Conservation (phyloP, 2,888 invertebrate genomes). For the Peribatodes rhomboidaria region DNA sequence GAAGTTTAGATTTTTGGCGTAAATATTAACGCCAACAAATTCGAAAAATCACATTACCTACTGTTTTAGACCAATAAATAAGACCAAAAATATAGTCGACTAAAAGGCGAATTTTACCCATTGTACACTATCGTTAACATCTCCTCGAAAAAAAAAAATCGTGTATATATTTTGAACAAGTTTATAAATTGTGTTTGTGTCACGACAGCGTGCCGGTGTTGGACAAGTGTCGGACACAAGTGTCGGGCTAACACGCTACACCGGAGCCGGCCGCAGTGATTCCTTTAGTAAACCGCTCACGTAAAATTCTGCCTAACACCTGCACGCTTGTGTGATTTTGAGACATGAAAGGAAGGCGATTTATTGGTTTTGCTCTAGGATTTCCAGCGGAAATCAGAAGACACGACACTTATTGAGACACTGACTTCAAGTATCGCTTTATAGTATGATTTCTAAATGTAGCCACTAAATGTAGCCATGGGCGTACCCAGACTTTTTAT, state of each 20-base stretch:
- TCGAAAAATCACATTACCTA: too few relatives aligned
- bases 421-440: too few relatives aligned
- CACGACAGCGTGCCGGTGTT: constrained; percentile 27
- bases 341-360: constrained; percentile 15
- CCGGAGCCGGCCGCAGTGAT: constrained; percentile 60
- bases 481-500: too few relatives aligned
- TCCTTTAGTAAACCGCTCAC: constrained; percentile 76
- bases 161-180: constrained; percentile 29
- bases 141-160: neutral
- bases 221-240: constrained; percentile 14
- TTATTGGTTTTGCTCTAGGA: neutral
- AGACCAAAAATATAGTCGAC: neutral
- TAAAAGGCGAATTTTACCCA: neutral
- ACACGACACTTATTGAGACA: too few relatives aligned
- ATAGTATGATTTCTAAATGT: too few relatives aligned
- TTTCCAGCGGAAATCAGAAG: too few relatives aligned
- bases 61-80: too few relatives aligned
- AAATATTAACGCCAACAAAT: too few relatives aligned
- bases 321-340: constrained; percentile 49
- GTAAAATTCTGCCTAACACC: constrained; percentile 72
- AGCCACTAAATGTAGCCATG: too few relatives aligned
- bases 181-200: constrained; percentile 46
- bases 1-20: too few relatives aligned
- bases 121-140: neutral
- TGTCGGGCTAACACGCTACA: constrained; percentile 47